Base-by-base conservation (phyloP, 2,797 vertebrate species). In the Adrianichthys oophorus region DNA sequence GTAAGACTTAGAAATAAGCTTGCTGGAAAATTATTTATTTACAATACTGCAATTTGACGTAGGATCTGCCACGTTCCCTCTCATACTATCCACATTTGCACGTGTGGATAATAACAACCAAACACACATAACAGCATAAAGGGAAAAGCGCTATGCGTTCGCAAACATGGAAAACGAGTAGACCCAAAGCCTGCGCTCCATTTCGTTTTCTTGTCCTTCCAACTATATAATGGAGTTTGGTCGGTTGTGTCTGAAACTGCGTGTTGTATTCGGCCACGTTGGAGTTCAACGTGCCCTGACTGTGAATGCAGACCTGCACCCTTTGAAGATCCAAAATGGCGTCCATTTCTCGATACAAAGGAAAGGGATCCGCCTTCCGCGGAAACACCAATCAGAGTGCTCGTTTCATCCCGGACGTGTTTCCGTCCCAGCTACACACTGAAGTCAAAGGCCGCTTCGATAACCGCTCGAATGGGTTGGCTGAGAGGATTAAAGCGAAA, bases 371-470 rank as follows among this genome's bases (percentile, higher is more conserved):
- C 89, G 74, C 92, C 91, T 57, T 82, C 66, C 48, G 23, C 45
- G 4, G 18, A 8, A 17, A 24, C 4, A 50, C 92, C 90, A 84
- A 93, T 92, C 83, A 70, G 65, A 41, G 17, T 5, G 45, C 51
- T 56, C 56, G 83, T 90, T 76, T 85, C 73, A 81, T 72, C 57
- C 41, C 53, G 37, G 26, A 58, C 68, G 79, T 81, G 71, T 85
- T 86, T 88, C 84, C 87, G 80, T 83, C 69, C 74, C 68, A 2
- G 56, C 82, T 85, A 82, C 78, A 82, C 76, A 79, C 57, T 56
- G 78, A 83, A 92, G 85, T 89, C 88, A 90, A 90, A 92, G 92
- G 92, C 92, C 90, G 91, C 80, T 37, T 87, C 66, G 86, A 81
- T 86, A 83, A 87, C 56, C 84, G 79, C 85, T 89, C 83, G 89